A percentile compares a stretch with the other conserved stretches of the same genome.
Evolutionary conservation across 2,113 vertebrate species (phyloP).

Genomic region (Carettochelys insculpta): DNA sequence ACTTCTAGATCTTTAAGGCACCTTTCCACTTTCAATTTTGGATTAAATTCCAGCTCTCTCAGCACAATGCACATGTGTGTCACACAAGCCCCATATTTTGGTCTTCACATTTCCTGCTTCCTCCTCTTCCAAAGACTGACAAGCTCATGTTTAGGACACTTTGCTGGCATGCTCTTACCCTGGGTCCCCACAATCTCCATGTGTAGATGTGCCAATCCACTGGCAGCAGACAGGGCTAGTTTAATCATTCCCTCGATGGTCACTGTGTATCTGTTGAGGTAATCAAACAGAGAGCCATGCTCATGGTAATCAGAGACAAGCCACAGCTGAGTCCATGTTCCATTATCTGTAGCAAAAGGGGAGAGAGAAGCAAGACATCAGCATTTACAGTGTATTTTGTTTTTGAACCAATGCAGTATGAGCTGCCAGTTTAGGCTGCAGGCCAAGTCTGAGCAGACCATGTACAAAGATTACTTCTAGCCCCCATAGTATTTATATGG

Average conservation of each 20-base stretch:
- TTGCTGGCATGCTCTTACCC: slow-evolving; percentile 76
- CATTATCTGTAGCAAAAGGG: slow-evolving; percentile 85
- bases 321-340: slow-evolving; percentile 98
- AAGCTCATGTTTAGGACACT: accelerated
- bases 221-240: slow-evolving; percentile 92
- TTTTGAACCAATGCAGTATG: background rate
- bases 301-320: slow-evolving; percentile 97
- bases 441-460: background rate
- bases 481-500: background rate
- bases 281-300: slow-evolving; percentile 95
- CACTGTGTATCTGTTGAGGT: slow-evolving; percentile 95
- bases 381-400: background rate
- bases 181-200: slow-evolving; percentile 99
- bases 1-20: background rate
- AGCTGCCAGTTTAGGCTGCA: background rate
- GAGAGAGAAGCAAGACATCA: accelerated
- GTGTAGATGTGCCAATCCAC: slow-evolving; percentile 94
- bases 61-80: background rate
- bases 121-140: background rate
- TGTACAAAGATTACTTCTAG: background rate
- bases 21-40: background rate
- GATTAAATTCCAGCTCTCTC: background rate
- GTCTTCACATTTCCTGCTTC: background rate
- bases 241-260: slow-evolving; percentile 98
- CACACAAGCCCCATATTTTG: background rate